Base-by-base conservation (phyloP, 35 echinoderm and acorn worm species). In the Stichopus chloronotus region DNA sequence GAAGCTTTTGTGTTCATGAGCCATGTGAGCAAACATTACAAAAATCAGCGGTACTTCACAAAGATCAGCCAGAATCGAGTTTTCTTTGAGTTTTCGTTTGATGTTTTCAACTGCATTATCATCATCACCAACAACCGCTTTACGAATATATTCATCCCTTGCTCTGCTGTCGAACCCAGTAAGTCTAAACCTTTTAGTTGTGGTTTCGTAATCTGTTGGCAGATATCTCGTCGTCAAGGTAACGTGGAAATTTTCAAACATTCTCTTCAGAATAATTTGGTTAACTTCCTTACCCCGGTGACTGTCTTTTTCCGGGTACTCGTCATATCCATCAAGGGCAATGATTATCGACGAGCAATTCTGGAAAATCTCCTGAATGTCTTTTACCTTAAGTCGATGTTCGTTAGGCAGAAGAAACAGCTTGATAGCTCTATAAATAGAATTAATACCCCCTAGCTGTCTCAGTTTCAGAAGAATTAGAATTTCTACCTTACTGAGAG, bases 71-170 rank as follows among this genome's bases (percentile, higher is more conserved):
- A 83, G 25, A 53, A 83, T 55, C 5, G 80, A 53, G 11, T 83
- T 83, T 56, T 52, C 53, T 53, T 55, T 30, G 52, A 83, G 52
- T 56, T 53, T 30, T 83, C 20, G 80, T 55, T 83, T 83, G 52
- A 83, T 83, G 3, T 55, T 20, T 53, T 83, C 17, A 5, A 57
- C 4, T 11, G 80, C 80, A 25, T 56, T n/a, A 6, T 56, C 52
- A 63, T 89, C 60, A 55, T 83, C 11, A 53, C 80, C 80, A 55
- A 83, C 80, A 17, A 83, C 80, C 53, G 80, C 80, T 14, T 83
- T 57, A 56, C 80, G 80, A 10, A 83, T 54, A n/a, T 83, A 83
- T 16, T 57, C 80, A 55, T 83, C 52, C 55, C 80, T 30, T 20
- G 80, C 80, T 5, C 25, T 9, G 80, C 55, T 20, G 17, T 83